Percentiles rank a stretch among this genome's conserved stretches.
Evolutionary conservation across 2,113 vertebrate genomes (phyloP).

Genomic region (Tursiops truncatus): DNA sequence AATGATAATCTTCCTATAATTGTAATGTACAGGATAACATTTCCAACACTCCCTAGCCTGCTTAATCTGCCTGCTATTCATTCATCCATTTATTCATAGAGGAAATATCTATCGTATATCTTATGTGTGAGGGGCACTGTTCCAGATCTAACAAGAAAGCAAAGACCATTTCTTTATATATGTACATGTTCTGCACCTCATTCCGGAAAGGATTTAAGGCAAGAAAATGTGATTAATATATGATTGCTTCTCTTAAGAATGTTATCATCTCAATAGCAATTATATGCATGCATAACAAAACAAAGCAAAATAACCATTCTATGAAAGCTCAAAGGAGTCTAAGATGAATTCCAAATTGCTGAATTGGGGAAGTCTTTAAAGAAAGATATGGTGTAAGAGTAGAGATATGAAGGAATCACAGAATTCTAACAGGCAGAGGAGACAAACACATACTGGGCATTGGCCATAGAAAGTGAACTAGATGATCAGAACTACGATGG

Average conservation of each 20-base stretch:
- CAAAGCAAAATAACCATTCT: background rate
- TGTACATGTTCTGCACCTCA: background rate
- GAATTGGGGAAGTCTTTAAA: background rate
- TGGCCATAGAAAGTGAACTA: background rate
- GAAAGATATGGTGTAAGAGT: background rate
- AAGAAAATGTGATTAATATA: slow-evolving; percentile 25
- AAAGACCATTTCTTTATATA: background rate
- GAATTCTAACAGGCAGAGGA: background rate
- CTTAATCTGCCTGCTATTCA: background rate
- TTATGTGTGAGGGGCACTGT: background rate
- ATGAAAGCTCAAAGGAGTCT: background rate
- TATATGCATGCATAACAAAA: slow-evolving; percentile 37
- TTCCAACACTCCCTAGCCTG: background rate
- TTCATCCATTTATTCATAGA: slow-evolving; percentile 6
- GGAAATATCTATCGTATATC: background rate
- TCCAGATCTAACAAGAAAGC: slow-evolving; percentile 45
- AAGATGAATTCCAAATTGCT: background rate
- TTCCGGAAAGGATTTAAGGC: slow-evolving; percentile 9
- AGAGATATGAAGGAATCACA: background rate
- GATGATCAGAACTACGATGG: too few relatives aligned
- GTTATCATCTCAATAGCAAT: background rate
- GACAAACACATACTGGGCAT: background rate
- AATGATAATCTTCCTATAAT: slow-evolving; percentile 63
- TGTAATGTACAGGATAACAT: background rate
- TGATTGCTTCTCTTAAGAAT: background rate